Conservation (phyloP, 1,140 invertebrate species). For the Lordiphosa clarofinis region DNA sequence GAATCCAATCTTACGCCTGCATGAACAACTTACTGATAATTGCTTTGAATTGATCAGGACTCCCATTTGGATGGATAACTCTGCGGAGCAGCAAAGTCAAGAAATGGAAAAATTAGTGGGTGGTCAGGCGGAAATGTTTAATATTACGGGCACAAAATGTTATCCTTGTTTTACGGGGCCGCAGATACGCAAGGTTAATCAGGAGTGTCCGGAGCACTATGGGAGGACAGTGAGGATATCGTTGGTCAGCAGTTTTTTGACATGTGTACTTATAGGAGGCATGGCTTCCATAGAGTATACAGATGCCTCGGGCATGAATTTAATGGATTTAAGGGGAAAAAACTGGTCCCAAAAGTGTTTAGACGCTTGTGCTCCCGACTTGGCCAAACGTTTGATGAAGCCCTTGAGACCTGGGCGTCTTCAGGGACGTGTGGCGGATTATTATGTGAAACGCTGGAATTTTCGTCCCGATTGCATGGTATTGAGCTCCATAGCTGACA, state of each 20-base stretch:
- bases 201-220: slow-evolving; percentile 87
- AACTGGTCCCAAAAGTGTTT: slow-evolving; percentile 89
- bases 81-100: slow-evolving; percentile 88
- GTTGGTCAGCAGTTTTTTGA: slow-evolving; percentile 94
- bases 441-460: slow-evolving; percentile 91
- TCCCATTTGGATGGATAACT: slow-evolving; percentile 97
- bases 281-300: slow-evolving; percentile 94
- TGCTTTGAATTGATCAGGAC: slow-evolving; percentile 88
- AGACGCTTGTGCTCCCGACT: slow-evolving; percentile 85
- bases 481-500: slow-evolving; percentile 94
- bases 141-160: slow-evolving; percentile 93
- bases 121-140: slow-evolving; percentile 88
- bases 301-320: slow-evolving; percentile 98
- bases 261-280: slow-evolving; percentile 91
- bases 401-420: slow-evolving; percentile 85
- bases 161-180: slow-evolving; percentile 95
- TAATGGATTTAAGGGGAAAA: slow-evolving; percentile 90
- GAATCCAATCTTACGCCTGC: slow-evolving; percentile 86
- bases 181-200: slow-evolving; percentile 93
- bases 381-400: slow-evolving; percentile 85
- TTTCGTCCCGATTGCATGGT: slow-evolving; percentile 90
- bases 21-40: slow-evolving; percentile 87
- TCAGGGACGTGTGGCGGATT: slow-evolving; percentile 87
- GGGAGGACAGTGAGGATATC: slow-evolving; percentile 92
- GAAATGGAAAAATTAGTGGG: slow-evolving; percentile 89